Base-by-base conservation (phyloP, 2,113 vertebrate species). In the Cygnus atratus region DNA sequence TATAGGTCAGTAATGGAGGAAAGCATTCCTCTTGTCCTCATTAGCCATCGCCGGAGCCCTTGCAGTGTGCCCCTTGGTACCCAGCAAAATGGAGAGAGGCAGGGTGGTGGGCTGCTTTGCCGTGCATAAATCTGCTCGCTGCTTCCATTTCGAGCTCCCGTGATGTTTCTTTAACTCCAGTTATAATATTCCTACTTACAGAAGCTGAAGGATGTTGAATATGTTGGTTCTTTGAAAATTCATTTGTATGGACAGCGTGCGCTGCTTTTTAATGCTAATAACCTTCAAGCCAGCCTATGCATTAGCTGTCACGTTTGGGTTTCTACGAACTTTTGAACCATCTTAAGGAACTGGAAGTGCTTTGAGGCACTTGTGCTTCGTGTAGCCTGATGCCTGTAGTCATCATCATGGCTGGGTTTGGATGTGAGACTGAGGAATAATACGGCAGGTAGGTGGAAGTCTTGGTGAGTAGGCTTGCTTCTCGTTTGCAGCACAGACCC, bases 21-120 rank as follows among this genome's bases (percentile, higher is more conserved):
- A 41, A 83, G 33, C 37, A 17, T 71, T 90, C 44, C 59, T 67
- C 13, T 62, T 25, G 33, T 74, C 71, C 62, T 73, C 33, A 0
- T 9, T 13, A 46, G 37, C 28, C 17, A 1, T 79, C 1, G 2
- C 10, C 18, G n/a, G 71, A 66, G 33, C n/a, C 63, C 14, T 0
- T 4, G 10, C 25, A 28, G 28, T 2, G 4, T 41, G 58, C 21
- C 11, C 39, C 63, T 57, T 17, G 12, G 66, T 62, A 71, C 41
- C 55, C 1, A 0, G 41, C 54, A 70, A 65, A n/a, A 28, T 7
- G 44, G 43, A 50, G 48, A 43, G 57, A 66, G 43, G 26, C 58
- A 18, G 1, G 0, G 48, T 57, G 79, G 33, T 54, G 83, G 75
- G 20, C 25, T 41, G 39, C 41, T 55, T 43, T 20, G 12, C 18